Percentiles rank a stretch among this genome's conserved stretches.
Conservation (phyloP, 2,888 invertebrate genomes). For the Hydroisotoma schaefferi region DNA sequence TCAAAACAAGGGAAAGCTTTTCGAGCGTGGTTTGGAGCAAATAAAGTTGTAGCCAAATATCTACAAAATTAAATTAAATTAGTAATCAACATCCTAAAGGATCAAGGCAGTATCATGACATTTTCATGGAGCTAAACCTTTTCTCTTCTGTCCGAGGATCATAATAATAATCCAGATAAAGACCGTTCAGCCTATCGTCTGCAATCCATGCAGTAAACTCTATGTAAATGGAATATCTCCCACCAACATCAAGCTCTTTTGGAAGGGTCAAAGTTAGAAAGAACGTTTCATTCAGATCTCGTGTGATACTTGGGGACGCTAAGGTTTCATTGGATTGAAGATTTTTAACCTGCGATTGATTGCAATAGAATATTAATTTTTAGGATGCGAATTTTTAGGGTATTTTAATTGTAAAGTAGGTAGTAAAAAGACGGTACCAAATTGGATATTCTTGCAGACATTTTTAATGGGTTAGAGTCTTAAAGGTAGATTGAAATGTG, state of each 20-base stretch:
- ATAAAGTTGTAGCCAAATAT: constrained; percentile 30
- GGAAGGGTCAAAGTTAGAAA: background rate
- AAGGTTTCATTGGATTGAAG: background rate
- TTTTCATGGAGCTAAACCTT: constrained; percentile 4
- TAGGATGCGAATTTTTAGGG: no score
- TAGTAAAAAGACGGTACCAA: no score
- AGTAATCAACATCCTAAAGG: background rate
- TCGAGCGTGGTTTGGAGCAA: constrained; percentile 35
- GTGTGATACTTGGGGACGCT: background rate
- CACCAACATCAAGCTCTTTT: background rate
- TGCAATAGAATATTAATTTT: no score
- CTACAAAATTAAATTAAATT: constrained; percentile 9
- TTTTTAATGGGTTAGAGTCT: no score
- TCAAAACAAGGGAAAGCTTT: constrained; percentile 31
- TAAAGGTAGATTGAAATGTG: no score
- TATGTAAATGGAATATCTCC: constrained; percentile 14
- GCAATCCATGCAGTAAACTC: constrained; percentile 24
- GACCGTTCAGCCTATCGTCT: constrained; percentile 29
- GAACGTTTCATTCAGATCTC: background rate
- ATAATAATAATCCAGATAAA: constrained; percentile 33
- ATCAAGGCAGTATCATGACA: background rate
- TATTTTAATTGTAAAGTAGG: no score
- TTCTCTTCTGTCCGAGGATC: constrained; percentile 20
- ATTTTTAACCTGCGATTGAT: constrained; percentile 3
- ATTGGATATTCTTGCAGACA: no score